Conservation (phyloP, 35 echinoderm and acorn worm species). For the Apostichopus californicus region DNA sequence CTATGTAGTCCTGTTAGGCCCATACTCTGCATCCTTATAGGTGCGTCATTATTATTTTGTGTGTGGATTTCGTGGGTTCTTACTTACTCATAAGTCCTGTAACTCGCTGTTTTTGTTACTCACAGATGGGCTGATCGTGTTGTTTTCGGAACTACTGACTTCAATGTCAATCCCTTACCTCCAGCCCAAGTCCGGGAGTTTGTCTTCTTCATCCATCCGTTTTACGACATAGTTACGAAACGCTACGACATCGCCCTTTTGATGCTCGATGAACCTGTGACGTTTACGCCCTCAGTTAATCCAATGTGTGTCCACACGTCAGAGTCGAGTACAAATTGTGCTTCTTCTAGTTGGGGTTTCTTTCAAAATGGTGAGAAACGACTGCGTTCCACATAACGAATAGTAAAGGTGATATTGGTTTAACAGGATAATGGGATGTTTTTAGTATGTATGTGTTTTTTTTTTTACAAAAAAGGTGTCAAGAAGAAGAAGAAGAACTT, state of each 20-base stretch:
- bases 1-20: too few species aligned
- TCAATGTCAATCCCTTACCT: background rate
- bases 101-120: background rate
- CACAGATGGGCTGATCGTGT: conserved; percentile 24
- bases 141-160: conserved; percentile 20
- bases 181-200: conserved; percentile 29
- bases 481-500: too few species aligned
- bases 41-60: too few species aligned
- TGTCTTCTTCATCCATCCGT: conserved; percentile 20
- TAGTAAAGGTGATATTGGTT: too few species aligned
- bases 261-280: conserved; percentile 12
- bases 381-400: too few species aligned
- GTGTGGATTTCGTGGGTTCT: too few species aligned
- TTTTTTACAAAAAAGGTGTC: too few species aligned
- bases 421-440: too few species aligned
- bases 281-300: background rate
- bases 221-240: background rate
- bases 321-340: background rate
- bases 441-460: too few species aligned
- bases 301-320: conserved; percentile 38
- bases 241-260: conserved; percentile 30
- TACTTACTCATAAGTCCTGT: too few species aligned
- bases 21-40: too few species aligned
- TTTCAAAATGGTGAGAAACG: background rate
- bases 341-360: conserved; percentile 8